phyloP scores from a whole-genome alignment of 2,888 invertebrate genomes.

The Orgyia antiqua region DNA sequence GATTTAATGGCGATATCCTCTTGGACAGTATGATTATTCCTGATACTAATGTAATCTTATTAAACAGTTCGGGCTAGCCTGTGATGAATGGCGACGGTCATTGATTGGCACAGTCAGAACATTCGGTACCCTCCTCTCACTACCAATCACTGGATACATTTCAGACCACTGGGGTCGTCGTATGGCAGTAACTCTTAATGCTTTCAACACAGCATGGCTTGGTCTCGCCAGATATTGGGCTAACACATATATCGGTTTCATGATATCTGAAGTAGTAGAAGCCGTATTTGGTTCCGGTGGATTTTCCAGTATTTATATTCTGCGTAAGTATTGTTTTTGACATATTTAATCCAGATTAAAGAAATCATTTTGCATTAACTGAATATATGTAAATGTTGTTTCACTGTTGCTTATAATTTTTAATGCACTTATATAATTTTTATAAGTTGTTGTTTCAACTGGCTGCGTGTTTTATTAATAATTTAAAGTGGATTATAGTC shows the following conservation, averaged over 20 bases:
- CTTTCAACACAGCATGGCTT: slow-evolving; percentile 79
- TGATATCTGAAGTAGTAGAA: slow-evolving; percentile 83
- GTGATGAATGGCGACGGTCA: slow-evolving; percentile 84
- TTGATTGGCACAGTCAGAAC: slow-evolving; percentile 86
- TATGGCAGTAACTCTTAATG: slow-evolving; percentile 74
- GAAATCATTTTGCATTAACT: not conserved
- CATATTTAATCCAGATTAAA: no score
- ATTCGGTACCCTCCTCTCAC: slow-evolving; percentile 81
- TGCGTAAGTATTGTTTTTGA: slow-evolving; percentile 71
- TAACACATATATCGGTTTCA: slow-evolving; percentile 80
- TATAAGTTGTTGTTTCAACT: no score
- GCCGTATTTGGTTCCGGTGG: slow-evolving; percentile 82
- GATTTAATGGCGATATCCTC: not conserved
- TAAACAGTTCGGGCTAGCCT: slow-evolving; percentile 79
- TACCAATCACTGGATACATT: slow-evolving; percentile 82
- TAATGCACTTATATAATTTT: no score
- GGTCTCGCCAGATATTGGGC: slow-evolving; percentile 80
- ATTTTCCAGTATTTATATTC: slow-evolving; percentile 83
- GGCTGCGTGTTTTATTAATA: no score
- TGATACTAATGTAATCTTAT: not conserved
- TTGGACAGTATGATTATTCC: not conserved
- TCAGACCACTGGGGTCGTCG: slow-evolving; percentile 86
- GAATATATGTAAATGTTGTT: not conserved
- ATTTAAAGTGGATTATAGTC: no score
- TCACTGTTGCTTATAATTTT: no score